These are phyloP conservation scores for Alitta virens DNA, from an alignment of 2,888 invertebrate species.

Conservation along the genomic window DNA sequence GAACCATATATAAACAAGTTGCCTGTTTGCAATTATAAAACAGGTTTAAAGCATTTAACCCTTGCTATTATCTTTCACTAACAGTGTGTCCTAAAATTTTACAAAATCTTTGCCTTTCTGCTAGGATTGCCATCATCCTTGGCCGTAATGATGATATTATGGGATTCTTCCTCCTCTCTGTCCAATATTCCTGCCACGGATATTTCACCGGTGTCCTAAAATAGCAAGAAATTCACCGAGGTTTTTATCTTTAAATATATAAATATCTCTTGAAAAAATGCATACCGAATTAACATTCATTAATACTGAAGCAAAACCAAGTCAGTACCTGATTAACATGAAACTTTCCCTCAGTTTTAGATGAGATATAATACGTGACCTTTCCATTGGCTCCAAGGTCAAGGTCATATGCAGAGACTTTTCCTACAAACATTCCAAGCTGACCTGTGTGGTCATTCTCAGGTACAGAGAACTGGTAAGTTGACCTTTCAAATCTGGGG, in stretches of 20 bases:
- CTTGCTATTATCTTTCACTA: too few relatives aligned
- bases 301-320: too few relatives aligned
- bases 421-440: constrained; percentile 16
- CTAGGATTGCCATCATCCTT: constrained; percentile 16
- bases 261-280: too few relatives aligned
- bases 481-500: constrained; percentile 15
- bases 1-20: too few relatives aligned
- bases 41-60: too few relatives aligned
- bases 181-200: constrained; percentile 16
- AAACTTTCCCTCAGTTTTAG: constrained; percentile 19
- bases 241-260: too few relatives aligned
- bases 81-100: too few relatives aligned
- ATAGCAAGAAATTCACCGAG: too few relatives aligned
- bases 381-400: constrained; percentile 21
- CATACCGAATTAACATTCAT: too few relatives aligned
- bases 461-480: constrained; percentile 22
- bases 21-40: too few relatives aligned
- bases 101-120: not conserved
- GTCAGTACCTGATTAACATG: constrained; percentile 16
- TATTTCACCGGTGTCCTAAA: constrained; percentile 13
- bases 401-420: constrained; percentile 19
- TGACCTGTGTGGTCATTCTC: constrained; percentile 20
- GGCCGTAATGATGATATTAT: constrained; percentile 16
- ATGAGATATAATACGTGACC: constrained; percentile 18
- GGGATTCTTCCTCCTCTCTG: constrained; percentile 8